phyloP scores from a whole-genome alignment of 2,797 vertebrate species.

The Fistularia tabacaria region DNA sequence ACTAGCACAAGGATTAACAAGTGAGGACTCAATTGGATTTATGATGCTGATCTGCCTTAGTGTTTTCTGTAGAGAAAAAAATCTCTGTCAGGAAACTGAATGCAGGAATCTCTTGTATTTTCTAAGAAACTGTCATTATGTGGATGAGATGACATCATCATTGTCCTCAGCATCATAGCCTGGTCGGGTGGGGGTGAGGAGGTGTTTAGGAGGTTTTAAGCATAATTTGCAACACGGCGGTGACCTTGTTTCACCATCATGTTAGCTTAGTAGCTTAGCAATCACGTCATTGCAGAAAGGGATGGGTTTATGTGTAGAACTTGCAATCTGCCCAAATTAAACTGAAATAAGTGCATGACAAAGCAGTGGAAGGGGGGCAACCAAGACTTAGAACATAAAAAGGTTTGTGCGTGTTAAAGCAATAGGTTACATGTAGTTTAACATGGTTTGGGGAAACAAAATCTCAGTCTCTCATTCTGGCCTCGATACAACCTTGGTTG shows the following conservation, averaged over 20 bases:
- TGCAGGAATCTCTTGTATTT: slow-evolving; percentile 21
- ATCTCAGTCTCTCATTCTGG: slow-evolving; percentile 6
- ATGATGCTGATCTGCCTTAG: slow-evolving; percentile 42
- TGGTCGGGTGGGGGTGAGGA: slow-evolving; percentile 7
- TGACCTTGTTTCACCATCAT: slow-evolving; percentile 53
- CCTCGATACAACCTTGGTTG: no score
- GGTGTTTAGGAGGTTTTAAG: slow-evolving; percentile 41
- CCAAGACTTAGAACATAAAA: slow-evolving; percentile 34
- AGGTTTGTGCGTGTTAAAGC: slow-evolving; percentile 27
- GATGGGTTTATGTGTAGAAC: slow-evolving; percentile 32
- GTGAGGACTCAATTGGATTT: slow-evolving; percentile 64
- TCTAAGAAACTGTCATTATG: slow-evolving; percentile 46
- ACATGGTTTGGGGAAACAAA: slow-evolving; percentile 25
- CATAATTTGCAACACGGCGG: slow-evolving; percentile 22
- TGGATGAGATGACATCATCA: slow-evolving; percentile 44
- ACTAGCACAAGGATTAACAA: slow-evolving; percentile 57
- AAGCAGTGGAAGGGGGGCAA: slow-evolving; percentile 50
- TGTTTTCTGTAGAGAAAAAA: slow-evolving; percentile 8
- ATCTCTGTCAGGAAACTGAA: slow-evolving; percentile 47
- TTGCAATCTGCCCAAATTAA: slow-evolving; percentile 46
- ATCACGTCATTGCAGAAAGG: slow-evolving; percentile 34
- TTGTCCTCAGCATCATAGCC: slow-evolving; percentile 13
- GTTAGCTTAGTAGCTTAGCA: slow-evolving; percentile 59
- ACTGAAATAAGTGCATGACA: slow-evolving; percentile 45
- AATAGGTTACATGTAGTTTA: slow-evolving; percentile 20